Conservation (phyloP, 30 jellyfish, hydroid and myxozoan genomes). For the Pelagia noctiluca region DNA sequence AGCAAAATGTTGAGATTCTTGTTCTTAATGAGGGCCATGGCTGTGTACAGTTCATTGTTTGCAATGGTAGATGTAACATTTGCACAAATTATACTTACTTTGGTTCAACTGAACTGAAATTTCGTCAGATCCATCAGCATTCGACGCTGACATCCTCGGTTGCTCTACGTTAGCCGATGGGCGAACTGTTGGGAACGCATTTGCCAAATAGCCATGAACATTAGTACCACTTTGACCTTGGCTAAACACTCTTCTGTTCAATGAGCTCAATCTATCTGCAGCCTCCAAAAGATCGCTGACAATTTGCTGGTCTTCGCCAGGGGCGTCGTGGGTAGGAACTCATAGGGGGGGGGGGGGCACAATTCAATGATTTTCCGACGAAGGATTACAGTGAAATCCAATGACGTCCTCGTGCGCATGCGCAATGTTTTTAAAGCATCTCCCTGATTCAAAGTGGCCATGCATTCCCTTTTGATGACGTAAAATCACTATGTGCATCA, state of each 20-base stretch:
- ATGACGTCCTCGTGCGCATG: too few species aligned
- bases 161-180: background rate
- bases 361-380: too few species aligned
- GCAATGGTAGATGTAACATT: background rate
- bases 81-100: background rate
- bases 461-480: too few species aligned
- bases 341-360: too few species aligned
- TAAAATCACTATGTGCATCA: too few species aligned
- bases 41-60: background rate
- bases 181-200: constrained; percentile 2
- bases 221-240: background rate
- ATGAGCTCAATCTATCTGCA: constrained; percentile 2
- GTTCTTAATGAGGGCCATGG: constrained; percentile 7
- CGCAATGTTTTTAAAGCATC: too few species aligned
- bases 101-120: background rate
- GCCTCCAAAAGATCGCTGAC: constrained; percentile 7
- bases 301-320: background rate
- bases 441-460: too few species aligned
- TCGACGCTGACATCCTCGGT: background rate
- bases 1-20: too few species aligned
- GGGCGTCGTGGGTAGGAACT: too few species aligned
- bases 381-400: too few species aligned
- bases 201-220: background rate
- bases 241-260: background rate
- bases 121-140: background rate